Evolutionary conservation across 2,888 invertebrate genomes (phyloP).

Genomic region (Dorcus hopei): DNA sequence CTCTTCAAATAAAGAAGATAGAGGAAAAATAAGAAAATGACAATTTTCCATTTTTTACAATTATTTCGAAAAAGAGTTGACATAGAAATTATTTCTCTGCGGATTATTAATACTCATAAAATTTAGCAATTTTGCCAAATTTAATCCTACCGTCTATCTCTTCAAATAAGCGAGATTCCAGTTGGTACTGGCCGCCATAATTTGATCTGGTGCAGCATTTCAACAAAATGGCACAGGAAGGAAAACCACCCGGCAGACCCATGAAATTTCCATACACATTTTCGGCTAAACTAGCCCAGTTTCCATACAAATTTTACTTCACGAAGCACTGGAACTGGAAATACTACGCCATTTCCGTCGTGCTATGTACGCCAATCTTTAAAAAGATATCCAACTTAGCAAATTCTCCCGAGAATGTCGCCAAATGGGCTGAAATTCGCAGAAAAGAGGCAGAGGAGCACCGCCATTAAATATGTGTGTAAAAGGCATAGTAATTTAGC

Average conservation of each 20-base stretch:
- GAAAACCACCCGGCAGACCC: slow-evolving; percentile 56
- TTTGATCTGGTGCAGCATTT: no score
- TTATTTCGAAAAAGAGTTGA: no score
- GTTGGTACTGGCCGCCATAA: no score
- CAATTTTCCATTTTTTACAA: no score
- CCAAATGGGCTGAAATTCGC: slow-evolving; percentile 71
- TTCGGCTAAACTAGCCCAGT: slow-evolving; percentile 76
- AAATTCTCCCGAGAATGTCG: slow-evolving; percentile 74
- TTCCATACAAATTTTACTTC: slow-evolving; percentile 71
- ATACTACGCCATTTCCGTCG: slow-evolving; percentile 63
- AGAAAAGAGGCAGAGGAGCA: slow-evolving; percentile 66
- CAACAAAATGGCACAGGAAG: slow-evolving; percentile 49
- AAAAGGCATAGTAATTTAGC: background rate
- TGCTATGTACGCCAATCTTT: slow-evolving; percentile 66
- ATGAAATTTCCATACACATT: slow-evolving; percentile 90
- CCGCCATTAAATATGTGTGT: slow-evolving; percentile 31
- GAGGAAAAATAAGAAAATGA: no score
- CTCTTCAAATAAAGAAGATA: no score
- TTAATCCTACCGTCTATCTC: no score
- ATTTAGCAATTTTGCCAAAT: no score
- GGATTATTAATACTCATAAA: no score
- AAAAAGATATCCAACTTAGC: slow-evolving; percentile 73
- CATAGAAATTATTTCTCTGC: no score
- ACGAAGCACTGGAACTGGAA: slow-evolving; percentile 76
- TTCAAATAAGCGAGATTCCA: no score